Evolutionary conservation across 1,140 invertebrate genomes (phyloP), one percentile per base, ranked within the genome.

Genomic region (Capitella teleta): DNA sequence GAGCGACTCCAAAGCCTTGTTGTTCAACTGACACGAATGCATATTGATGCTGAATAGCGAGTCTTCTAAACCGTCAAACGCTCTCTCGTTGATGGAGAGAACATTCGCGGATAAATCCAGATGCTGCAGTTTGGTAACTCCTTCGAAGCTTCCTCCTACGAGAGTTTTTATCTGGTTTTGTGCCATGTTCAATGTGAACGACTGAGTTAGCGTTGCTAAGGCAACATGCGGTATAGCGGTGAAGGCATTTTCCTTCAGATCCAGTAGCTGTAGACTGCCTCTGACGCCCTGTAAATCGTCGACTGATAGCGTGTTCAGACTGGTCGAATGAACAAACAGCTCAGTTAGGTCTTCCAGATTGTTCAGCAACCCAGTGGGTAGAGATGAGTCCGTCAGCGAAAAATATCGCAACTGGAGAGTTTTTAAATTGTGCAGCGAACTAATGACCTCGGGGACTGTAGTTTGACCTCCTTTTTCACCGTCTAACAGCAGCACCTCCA

Each of bases 31-130:
- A n/a, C 26, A 24, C 5, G 8, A 24, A 2, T 28, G 21, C 23
- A 44, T 10, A 0, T 21, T 16, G 5, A 44, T 6, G 19, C 8
- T 14, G 6, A 12, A 3, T 10, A 44, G 42, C 18, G 42, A 26
- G 6, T 23, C 4, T 21, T 14, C 26, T 28, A 44, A 44, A 2
- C 1, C 42, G 18, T 16, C 16, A n/a, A 44, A 44, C 5, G 4
- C 42, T 12, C 26, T 28, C 8, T 23, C 2, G n/a, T 24, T 2
- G 21, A 44, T 28, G 5, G 16, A 3, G 18, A 44, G 28, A 32
- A 23, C 38, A 44, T 51, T 54, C 5, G 32, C 12, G 3, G 48
- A 21, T 8, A 53, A 28, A 28, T 49, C 36, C 12, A 53, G 24
- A 14, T 21, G 25, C 44, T 49, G 21, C 10, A 53, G 47, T 19